Base-by-base conservation (phyloP, 2,888 invertebrate species). In the Trachelus iudaicus region DNA sequence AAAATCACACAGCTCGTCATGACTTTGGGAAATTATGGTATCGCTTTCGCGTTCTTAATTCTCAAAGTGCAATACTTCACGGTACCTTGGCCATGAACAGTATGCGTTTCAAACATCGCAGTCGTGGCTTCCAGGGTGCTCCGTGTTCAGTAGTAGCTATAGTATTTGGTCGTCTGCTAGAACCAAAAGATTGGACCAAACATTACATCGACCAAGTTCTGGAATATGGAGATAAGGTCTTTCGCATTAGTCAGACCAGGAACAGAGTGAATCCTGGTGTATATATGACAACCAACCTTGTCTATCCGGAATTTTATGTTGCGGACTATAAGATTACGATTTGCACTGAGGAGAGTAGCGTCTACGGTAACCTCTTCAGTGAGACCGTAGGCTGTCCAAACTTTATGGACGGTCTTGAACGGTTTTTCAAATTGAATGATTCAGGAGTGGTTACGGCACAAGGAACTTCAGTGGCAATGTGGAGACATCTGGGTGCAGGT, bases 361-460 rank as follows among this genome's bases (percentile, higher is more conserved):
- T 88, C 13, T 85, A 81, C 4, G 90, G 90, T 0, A 89, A 89
- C 76, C 79, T 90, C 1, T 84, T 86, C 76, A 87, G 85, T 76
- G 87, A 88, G 4, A 83, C 84, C 0, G 80, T 81, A 0, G 87
- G 88, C 4, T 87, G 88, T 69, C 87, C 88, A 1, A 85, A 87
- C 31, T 84, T 90, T 37, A 69, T 85, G 0, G 87, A 92, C 1
- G 93, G 92, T 0, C 78, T 93, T 11, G 75, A 77, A 3, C 86
- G 87, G 34, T 93, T 93, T 81, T 93, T 94, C 81, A 81, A 85
- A 11, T 86, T 87, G 1, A 87, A 87, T 69, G 91, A 92, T 12
- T 82, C 85, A 40, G 94, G 93, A 0, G 92, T 95, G 9, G 87
- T 95, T 37, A 94, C 94, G 0, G 93, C 94, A 0, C 92, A 94